Base-by-base conservation (phyloP, 1,140 invertebrate species). In the Papilio aristodemus region DNA sequence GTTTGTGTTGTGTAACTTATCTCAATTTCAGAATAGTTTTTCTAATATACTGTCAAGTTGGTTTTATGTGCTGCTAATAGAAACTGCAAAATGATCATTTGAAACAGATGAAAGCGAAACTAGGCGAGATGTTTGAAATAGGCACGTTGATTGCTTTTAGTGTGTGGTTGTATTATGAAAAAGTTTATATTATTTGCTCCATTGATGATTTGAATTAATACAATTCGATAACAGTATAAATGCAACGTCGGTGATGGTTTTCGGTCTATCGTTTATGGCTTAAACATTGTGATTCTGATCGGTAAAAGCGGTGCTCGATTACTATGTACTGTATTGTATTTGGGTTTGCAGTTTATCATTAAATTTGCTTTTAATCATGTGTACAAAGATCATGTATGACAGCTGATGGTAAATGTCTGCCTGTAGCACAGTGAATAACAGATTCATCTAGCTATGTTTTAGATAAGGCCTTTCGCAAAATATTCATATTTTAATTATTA, bases 21-120 rank as follows among this genome's bases (percentile, higher is more conserved):
- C n/a, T n/a, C n/a, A n/a, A n/a, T n/a, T n/a, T n/a, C n/a, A n/a
- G n/a, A n/a, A n/a, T n/a, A n/a, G 19, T 54, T 54, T 22, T 8
- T 22, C 10, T 54, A 22, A 22, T 50, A 22, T 2, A 32, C 27
- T 32, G 27, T 32, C 27, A 6, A 32, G 43, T 50, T 41, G 39
- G 14, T 43, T 54, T 32, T 32, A 32, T 25, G 46, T 54, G 46
- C 22, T 54, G 46, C 46, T 54, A 54, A 54, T 54, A 22, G 17
- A 25, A 54, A 32, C 27, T 32, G 10, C 22, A 54, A 54, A 25
- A 17, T 17, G 39, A 46, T 17, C 19, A 19, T 19, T 54, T 54
- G 10, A 54, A 4, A 22, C 3, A 32, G 27, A 32, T 54, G 46
- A 17, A 54, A 22, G 19, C 19, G 19, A 11, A 32, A 19, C 22